phyloP scores from a whole-genome alignment of 2,113 vertebrate species.

The Aegithalos caudatus region DNA sequence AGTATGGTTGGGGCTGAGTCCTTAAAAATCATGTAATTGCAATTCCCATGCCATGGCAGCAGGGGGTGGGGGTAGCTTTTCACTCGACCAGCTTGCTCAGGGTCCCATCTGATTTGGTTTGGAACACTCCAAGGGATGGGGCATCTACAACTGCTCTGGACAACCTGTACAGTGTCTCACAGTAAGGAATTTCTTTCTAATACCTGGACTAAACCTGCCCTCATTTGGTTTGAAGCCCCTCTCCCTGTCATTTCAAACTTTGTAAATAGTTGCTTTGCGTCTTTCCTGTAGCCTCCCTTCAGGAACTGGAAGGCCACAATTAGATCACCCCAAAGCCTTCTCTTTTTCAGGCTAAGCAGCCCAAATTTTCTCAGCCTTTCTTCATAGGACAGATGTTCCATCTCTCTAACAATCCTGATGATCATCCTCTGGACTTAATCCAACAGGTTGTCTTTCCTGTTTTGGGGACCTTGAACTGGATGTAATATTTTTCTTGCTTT shows the following conservation, averaged over 20 bases:
- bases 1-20: not conserved
- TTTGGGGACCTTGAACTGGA: not conserved
- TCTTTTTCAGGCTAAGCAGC: not conserved
- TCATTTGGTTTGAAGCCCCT: rapidly evolving
- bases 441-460: not conserved
- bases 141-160: not conserved
- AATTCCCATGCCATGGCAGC: not conserved
- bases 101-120: not conserved
- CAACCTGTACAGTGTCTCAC: not conserved
- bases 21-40: not conserved
- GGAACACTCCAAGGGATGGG: not conserved
- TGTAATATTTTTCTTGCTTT: not conserved
- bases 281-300: not conserved
- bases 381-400: not conserved
- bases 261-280: not conserved
- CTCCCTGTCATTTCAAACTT: not conserved
- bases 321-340: not conserved
- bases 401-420: not conserved
- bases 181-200: not conserved
- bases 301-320: not conserved
- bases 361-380: not conserved
- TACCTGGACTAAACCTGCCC: not conserved
- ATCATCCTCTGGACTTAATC: not conserved
- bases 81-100: not conserved
- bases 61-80: rapidly evolving